Conservation (phyloP, 2,797 vertebrate genomes). For the Propithecus perrieri region DNA sequence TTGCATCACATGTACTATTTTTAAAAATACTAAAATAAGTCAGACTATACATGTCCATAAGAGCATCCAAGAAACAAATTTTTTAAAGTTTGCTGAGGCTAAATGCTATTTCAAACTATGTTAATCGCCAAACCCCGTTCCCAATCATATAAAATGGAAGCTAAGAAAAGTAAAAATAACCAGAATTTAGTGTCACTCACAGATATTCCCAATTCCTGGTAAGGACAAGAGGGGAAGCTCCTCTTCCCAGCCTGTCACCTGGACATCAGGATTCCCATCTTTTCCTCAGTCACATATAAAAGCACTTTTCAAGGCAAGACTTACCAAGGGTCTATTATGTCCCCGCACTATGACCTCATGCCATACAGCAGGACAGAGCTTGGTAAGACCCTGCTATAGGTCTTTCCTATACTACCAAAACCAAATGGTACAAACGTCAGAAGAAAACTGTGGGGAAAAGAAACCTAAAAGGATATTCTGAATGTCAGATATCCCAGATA, state of each 20-base stretch:
- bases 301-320: neutral
- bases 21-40: constrained; percentile 20
- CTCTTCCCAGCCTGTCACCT: neutral
- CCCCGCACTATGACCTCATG: neutral
- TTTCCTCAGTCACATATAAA: constrained; percentile 22
- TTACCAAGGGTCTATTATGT: neutral
- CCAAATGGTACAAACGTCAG: neutral
- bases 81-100: constrained; percentile 5
- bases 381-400: neutral
- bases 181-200: neutral
- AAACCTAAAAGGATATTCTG: neutral
- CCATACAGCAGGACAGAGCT: neutral
- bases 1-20: neutral
- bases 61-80: neutral
- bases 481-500: neutral
- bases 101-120: neutral
- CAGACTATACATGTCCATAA: neutral
- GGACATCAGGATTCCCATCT: neutral
- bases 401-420: neutral
- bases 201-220: neutral
- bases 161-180: neutral
- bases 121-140: neutral
- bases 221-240: neutral
- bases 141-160: neutral
- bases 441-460: neutral